Percentiles rank a stretch among this genome's conserved stretches.
phyloP scores from a whole-genome alignment of 2,888 invertebrate genomes.

The Cyclophora punctaria region DNA sequence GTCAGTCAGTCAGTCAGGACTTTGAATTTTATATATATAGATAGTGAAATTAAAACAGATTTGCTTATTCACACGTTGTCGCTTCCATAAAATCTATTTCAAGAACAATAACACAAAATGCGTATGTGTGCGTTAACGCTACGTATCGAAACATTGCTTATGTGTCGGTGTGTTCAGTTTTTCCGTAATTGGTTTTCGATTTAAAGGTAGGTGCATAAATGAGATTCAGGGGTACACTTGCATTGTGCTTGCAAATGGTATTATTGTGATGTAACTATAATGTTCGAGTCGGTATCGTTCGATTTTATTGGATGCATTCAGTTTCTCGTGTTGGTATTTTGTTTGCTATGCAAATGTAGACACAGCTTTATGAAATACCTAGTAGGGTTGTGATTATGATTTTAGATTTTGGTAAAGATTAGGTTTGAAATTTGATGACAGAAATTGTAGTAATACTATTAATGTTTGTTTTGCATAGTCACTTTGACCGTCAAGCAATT shows the following conservation, averaged over 20 bases:
- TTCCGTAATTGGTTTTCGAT: slow-evolving; percentile 72
- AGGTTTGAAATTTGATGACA: too few species aligned
- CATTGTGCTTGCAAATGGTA: slow-evolving; percentile 17
- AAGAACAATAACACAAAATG: slow-evolving; percentile 15
- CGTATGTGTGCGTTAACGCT: slow-evolving; percentile 28
- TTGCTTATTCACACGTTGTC: slow-evolving; percentile 1
- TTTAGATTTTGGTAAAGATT: too few species aligned
- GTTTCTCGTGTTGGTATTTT: too few species aligned
- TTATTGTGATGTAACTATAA: slow-evolving; percentile 1
- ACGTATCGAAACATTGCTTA: slow-evolving; percentile 37
- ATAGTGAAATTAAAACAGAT: neutral
- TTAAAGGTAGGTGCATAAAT: slow-evolving; percentile 40
- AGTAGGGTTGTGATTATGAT: too few species aligned
- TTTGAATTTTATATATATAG: neutral
- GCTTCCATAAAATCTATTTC: slow-evolving; percentile 14
- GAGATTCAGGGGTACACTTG: slow-evolving; percentile 25
- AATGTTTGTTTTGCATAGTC: too few species aligned
- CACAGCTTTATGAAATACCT: too few species aligned
- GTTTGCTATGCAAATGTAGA: too few species aligned
- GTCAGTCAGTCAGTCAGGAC: too few species aligned
- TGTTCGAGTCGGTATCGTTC: too few species aligned
- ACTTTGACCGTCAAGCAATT: too few species aligned
- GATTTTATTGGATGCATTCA: too few species aligned
- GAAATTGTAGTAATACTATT: too few species aligned
- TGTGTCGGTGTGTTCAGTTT: slow-evolving; percentile 56